phyloP scores from a whole-genome alignment of 2,888 invertebrate genomes.

The Meta bourneti region DNA sequence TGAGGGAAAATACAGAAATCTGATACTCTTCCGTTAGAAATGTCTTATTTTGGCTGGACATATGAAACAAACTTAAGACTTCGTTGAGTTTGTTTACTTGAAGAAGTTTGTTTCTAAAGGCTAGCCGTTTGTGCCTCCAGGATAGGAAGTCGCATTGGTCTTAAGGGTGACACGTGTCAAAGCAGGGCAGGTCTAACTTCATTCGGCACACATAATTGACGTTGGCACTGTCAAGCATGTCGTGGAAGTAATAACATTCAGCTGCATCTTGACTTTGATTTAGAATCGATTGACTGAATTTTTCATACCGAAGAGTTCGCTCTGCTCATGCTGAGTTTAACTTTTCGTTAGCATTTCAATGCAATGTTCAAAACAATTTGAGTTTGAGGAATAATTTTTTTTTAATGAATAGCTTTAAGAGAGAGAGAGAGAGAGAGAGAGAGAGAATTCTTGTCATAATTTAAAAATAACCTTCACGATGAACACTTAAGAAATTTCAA shows the following conservation, averaged over 20 bases:
- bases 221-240: conserved; percentile 47
- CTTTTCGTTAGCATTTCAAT: background rate
- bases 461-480: too few relatives aligned
- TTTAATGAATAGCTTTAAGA: too few relatives aligned
- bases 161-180: conserved; percentile 38
- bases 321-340: background rate
- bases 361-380: background rate
- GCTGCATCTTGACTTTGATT: conserved; percentile 49
- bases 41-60: too few relatives aligned
- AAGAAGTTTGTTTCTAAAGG: background rate
- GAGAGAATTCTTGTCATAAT: too few relatives aligned
- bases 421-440: too few relatives aligned
- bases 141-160: conserved; percentile 17
- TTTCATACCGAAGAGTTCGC: conserved; percentile 9
- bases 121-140: background rate
- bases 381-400: background rate
- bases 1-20: too few relatives aligned
- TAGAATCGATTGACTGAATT: conserved; percentile 34
- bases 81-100: background rate
- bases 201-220: conserved; percentile 47
- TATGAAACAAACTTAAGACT: too few relatives aligned
- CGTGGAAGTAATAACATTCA: conserved; percentile 50
- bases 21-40: too few relatives aligned
- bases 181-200: conserved; percentile 38
- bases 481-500: too few relatives aligned